Conservation (phyloP, 1,140 invertebrate genomes). For the Cecropterus lyciades region DNA sequence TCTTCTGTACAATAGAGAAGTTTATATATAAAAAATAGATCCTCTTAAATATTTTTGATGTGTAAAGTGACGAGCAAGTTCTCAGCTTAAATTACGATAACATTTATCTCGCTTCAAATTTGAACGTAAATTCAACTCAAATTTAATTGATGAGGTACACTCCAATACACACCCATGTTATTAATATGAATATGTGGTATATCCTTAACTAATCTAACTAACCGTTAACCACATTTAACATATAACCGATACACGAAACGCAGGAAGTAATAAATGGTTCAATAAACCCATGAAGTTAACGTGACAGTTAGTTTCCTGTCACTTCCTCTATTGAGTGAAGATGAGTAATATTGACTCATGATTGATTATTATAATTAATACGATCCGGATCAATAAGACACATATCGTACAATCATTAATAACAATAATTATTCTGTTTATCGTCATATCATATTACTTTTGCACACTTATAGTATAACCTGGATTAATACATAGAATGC, state of each 20-base stretch:
- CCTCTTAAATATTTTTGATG: too few relatives aligned
- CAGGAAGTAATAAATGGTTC: constrained; percentile 33
- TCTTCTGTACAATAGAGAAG: too few relatives aligned
- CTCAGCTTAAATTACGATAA: too few relatives aligned
- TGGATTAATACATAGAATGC: too few relatives aligned
- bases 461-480: too few relatives aligned
- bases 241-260: neutral
- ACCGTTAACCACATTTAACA: neutral
- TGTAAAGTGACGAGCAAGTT: too few relatives aligned
- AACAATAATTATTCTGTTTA: too few relatives aligned
- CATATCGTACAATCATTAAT: too few relatives aligned
- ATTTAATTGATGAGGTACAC: neutral
- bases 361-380: neutral
- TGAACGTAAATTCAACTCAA: too few relatives aligned
- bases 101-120: too few relatives aligned
- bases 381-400: neutral
- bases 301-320: constrained; percentile 3
- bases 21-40: too few relatives aligned
- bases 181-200: neutral
- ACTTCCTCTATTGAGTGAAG: constrained; percentile 34
- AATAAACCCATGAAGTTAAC: constrained; percentile 32
- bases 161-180: neutral
- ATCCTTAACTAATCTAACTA: neutral
- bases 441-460: too few relatives aligned
- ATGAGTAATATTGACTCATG: constrained; percentile 14